phyloP scores from a whole-genome alignment of 2,797 vertebrate genomes.

The Babyrousa celebensis region DNA sequence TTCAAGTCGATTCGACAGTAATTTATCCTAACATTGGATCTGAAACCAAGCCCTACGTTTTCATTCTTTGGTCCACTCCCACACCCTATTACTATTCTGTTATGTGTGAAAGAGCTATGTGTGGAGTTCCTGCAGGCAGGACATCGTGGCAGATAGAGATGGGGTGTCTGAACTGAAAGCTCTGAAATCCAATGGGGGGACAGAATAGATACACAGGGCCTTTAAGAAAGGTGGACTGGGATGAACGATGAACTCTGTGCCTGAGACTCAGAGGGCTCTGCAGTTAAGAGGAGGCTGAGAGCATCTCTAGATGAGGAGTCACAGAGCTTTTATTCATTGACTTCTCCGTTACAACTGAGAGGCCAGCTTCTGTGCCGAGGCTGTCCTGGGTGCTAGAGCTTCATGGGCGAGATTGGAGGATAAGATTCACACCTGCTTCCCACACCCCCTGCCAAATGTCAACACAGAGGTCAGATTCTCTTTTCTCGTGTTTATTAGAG shows the following conservation, averaged over 20 bases:
- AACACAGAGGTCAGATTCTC: background rate
- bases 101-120: fast-evolving
- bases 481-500: constrained; percentile 37
- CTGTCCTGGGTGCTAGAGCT: background rate
- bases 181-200: too few species aligned
- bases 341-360: background rate
- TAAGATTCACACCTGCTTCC: too few species aligned
- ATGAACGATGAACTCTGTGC: fast-evolving
- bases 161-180: fast-evolving
- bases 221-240: fast-evolving
- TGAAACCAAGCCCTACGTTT: background rate
- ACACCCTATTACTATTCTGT: background rate
- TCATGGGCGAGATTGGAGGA: background rate
- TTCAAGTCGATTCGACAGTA: too few species aligned
- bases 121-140: background rate
- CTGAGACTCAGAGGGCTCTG: background rate
- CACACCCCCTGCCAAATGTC: background rate
- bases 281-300: background rate
- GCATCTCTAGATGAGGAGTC: background rate
- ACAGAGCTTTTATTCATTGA: too few species aligned
- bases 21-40: background rate
- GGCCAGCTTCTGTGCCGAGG: background rate
- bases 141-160: background rate
- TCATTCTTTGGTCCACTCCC: background rate
- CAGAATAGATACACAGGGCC: background rate